Percentiles rank a stretch among this genome's conserved stretches.
Conservation (phyloP, 2,888 invertebrate species). For the Cylindroiulus punctatus region DNA sequence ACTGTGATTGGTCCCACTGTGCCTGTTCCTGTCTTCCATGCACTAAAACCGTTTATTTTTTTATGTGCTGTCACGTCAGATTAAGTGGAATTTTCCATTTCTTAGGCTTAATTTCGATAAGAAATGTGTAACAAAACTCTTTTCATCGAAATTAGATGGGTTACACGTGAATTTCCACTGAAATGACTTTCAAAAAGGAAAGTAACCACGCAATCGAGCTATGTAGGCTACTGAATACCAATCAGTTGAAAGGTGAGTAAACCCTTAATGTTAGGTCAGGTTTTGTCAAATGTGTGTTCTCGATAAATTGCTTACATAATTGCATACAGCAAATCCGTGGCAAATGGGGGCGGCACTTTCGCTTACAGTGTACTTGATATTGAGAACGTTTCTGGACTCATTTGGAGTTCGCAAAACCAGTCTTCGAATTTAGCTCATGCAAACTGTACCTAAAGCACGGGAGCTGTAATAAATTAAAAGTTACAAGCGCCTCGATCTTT, state of each 20-base stretch:
- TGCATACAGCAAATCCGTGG: not conserved
- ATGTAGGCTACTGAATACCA: not conserved
- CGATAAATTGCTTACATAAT: conserved; percentile 22
- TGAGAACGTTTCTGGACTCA: no score
- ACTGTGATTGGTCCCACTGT: no score
- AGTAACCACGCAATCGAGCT: not conserved
- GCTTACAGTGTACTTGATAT: no score
- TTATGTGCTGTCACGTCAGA: not conserved
- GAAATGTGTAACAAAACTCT: no score
- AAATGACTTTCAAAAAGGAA: not conserved
- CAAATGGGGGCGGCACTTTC: not conserved
- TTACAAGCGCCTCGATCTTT: no score
- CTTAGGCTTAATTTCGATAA: not conserved
- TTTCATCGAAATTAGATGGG: not conserved
- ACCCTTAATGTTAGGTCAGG: not conserved
- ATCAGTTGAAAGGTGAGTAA: conserved; percentile 32
- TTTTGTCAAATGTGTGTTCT: not conserved
- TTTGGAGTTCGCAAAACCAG: not conserved
- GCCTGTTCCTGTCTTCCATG: no score
- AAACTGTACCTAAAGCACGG: not conserved
- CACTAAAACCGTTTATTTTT: not conserved
- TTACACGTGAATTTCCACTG: not conserved
- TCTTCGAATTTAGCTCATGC: not conserved
- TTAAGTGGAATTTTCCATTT: not conserved
- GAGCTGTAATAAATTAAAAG: no score